Percentiles rank a stretch among this genome's conserved stretches.
These are phyloP conservation scores for Paraplagusia blochii DNA, from an alignment of 2,113 vertebrate species.

Conservation along the genomic window DNA sequence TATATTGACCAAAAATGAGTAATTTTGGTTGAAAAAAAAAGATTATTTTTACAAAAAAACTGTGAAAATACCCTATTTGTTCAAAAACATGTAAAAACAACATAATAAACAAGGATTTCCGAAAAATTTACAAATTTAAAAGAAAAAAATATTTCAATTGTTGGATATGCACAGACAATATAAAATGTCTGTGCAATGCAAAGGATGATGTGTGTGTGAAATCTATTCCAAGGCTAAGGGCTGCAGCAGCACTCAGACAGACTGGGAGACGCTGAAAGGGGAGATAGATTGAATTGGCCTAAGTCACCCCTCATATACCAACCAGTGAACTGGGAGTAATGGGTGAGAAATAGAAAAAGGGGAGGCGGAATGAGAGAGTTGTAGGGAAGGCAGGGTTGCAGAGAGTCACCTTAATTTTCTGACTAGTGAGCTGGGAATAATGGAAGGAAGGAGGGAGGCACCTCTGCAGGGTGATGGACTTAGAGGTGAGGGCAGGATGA, in stretches of 20 bases:
- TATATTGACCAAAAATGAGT: too few species aligned
- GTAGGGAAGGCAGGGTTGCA: constrained; percentile 16
- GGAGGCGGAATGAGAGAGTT: constrained; percentile 13
- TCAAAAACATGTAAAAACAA: too few species aligned
- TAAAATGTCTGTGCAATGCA: too few species aligned
- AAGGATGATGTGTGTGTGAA: constrained; percentile 32
- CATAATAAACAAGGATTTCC: too few species aligned
- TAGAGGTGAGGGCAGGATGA: constrained; percentile 53
- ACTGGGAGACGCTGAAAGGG: constrained; percentile 36
- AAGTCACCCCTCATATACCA: constrained; percentile 67
- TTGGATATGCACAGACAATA: too few species aligned
- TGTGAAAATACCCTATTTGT: too few species aligned
- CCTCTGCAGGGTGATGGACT: constrained; percentile 44
- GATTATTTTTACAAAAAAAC: too few species aligned
- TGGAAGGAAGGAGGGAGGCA: constrained; percentile 51
- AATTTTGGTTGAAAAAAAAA: too few species aligned
- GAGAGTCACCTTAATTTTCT: constrained; percentile 60
- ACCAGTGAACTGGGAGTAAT: constrained; percentile 70
- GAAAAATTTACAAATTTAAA: too few species aligned
- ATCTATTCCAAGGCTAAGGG: constrained; percentile 20
- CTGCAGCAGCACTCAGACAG: constrained; percentile 19
- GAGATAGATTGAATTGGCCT: constrained; percentile 65
- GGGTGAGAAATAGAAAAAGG: constrained; percentile 55
- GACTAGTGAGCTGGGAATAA: constrained; percentile 68
- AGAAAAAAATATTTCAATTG: too few species aligned